Evolutionary conservation across 2,888 invertebrate genomes (phyloP).

Genomic region (Coenonympha glycerion): DNA sequence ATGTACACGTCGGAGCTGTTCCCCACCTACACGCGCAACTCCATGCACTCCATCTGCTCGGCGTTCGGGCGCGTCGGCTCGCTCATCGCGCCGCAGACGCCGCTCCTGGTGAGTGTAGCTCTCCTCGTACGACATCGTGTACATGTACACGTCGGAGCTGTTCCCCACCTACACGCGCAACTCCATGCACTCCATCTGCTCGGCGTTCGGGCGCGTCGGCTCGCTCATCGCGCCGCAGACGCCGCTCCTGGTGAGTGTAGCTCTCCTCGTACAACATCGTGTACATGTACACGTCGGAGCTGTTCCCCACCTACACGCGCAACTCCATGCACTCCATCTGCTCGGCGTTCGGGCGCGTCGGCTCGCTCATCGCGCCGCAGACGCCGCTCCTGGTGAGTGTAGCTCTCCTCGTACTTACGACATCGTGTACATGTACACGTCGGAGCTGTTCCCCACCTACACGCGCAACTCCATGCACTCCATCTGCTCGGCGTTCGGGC

Average conservation of each 20-base stretch:
- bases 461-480: conserved; percentile 81
- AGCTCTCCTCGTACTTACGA: conserved; percentile 33
- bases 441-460: conserved; percentile 84
- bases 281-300: conserved; percentile 83
- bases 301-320: conserved; percentile 83
- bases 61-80: conserved; percentile 83
- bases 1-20: conserved; percentile 84
- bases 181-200: conserved; percentile 81
- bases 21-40: conserved; percentile 82
- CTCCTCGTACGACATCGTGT: conserved; percentile 65
- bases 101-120: conserved; percentile 71
- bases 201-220: conserved; percentile 82
- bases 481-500: conserved; percentile 81
- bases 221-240: conserved; percentile 83
- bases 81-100: conserved; percentile 82
- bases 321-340: conserved; percentile 82
- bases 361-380: conserved; percentile 82
- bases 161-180: conserved; percentile 84
- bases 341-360: conserved; percentile 82
- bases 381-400: conserved; percentile 78
- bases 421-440: conserved; percentile 81
- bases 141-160: conserved; percentile 83
- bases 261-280: conserved; percentile 57
- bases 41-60: conserved; percentile 80
- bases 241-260: conserved; percentile 74